phyloP scores from a whole-genome alignment of 2,888 invertebrate species.

The Cyrtodaria siliqua region DNA sequence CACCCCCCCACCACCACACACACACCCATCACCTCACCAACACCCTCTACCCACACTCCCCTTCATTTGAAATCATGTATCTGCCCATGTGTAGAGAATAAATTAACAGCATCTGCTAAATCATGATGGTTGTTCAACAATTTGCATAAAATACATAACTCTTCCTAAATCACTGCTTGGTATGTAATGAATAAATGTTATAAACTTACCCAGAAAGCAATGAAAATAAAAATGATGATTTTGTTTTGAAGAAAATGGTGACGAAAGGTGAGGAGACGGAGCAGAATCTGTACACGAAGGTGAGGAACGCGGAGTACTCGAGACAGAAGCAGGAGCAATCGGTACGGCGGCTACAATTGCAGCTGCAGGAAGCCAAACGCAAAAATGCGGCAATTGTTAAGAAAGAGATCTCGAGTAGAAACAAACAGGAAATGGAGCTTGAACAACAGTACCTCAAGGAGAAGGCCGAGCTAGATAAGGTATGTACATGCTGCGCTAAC shows the following conservation, averaged over 20 bases:
- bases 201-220: too few relatives aligned
- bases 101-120: too few relatives aligned
- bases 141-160: too few relatives aligned
- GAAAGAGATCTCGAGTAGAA: constrained; percentile 73
- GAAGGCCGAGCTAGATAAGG: constrained; percentile 84
- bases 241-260: constrained; percentile 86
- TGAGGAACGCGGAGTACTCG: constrained; percentile 82
- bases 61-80: too few relatives aligned
- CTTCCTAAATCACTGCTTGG: too few relatives aligned
- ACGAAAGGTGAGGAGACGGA: constrained; percentile 82
- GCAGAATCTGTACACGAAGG: constrained; percentile 79
- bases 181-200: too few relatives aligned
- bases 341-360: constrained; percentile 77
- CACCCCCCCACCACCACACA: too few relatives aligned
- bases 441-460: constrained; percentile 80
- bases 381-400: constrained; percentile 79
- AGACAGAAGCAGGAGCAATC: constrained; percentile 84
- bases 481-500: constrained; percentile 45
- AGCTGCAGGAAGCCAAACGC: constrained; percentile 76
- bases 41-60: too few relatives aligned
- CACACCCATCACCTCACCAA: too few relatives aligned
- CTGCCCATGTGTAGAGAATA: too few relatives aligned
- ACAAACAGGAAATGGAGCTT: constrained; percentile 76
- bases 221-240: too few relatives aligned
- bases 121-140: too few relatives aligned